Evolutionary conservation across 2,888 invertebrate species (phyloP), one percentile per base, ranked within the genome.

Genomic region (Caenorhabditis plicata): DNA sequence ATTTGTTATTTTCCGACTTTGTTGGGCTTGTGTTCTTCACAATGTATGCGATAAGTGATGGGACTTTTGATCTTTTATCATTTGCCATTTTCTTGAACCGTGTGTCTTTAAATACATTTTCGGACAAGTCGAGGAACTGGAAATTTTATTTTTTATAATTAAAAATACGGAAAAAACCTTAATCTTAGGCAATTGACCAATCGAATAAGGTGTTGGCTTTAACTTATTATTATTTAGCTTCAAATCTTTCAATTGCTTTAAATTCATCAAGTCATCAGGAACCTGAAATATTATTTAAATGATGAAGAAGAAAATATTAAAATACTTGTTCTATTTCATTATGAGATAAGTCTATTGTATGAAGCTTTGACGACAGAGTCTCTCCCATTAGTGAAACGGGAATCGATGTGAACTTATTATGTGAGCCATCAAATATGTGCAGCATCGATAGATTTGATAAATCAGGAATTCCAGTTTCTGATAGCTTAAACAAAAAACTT

Each of bases 11-110:
- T 33, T 49, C 49, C 11, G 20, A 27, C 4, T 39, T 50, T 17
- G 50, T 13, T 3, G 13, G 11, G n/a, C n/a, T 20, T 26, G 45
- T 43, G 17, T 50, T 58, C 19, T 55, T 64, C 11, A 38, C 49
- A 25, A 65, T 49, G 32, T 65, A 65, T 11, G 58, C 40, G 8
- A 66, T 22, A 1, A 68, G 38, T 8, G 71, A 65, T 17, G 48
- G 35, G 5, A 72, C 53, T 44, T 67, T 71, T 0, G 62, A 53
- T 25, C 73, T 38, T 29, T 58, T 63, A 19, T 73, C 73, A 36
- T 73, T 73, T 3, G 62, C 53, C 35, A 73, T 36, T 38, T 68
- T 68, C 33, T 48, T 46, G 38, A 73, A 68, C 3, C 73, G 47
- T 1, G 44, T 33, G 17, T 73, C 73, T 15, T 53, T 38, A 50